phyloP scores from a whole-genome alignment of 2,113 vertebrate species.

The Tetrao urogallus region DNA sequence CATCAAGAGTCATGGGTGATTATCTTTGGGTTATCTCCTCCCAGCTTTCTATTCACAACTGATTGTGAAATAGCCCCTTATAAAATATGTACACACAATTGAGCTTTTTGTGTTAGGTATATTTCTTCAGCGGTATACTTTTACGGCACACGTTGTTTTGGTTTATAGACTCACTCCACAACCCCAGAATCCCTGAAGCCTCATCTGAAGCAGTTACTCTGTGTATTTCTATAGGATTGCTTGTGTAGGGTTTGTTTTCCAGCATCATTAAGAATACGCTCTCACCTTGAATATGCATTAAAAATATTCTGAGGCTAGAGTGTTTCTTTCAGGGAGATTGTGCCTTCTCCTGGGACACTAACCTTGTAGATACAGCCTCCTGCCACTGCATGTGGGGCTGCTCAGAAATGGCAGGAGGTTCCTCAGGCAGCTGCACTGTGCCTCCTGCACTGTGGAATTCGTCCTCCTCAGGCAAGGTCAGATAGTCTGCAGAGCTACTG shows the following conservation, averaged over 20 bases:
- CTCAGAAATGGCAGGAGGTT: neutral
- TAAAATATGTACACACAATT: neutral
- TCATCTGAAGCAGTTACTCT: neutral
- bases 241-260: neutral
- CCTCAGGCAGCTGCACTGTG: neutral
- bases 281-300: neutral
- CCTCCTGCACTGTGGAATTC: neutral
- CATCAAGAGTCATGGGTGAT: neutral
- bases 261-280: neutral
- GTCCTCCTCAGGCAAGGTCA: neutral
- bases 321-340: neutral
- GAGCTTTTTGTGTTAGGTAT: neutral
- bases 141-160: neutral
- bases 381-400: accelerated
- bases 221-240: neutral
- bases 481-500: neutral
- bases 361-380: neutral
- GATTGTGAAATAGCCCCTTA: neutral
- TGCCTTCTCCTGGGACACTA: neutral
- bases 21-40: neutral
- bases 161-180: neutral
- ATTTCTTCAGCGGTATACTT: neutral
- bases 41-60: neutral
- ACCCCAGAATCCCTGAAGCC: neutral
- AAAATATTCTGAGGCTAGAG: neutral